Conservation (phyloP, 1,140 invertebrate genomes). For the Formica exsecta region DNA sequence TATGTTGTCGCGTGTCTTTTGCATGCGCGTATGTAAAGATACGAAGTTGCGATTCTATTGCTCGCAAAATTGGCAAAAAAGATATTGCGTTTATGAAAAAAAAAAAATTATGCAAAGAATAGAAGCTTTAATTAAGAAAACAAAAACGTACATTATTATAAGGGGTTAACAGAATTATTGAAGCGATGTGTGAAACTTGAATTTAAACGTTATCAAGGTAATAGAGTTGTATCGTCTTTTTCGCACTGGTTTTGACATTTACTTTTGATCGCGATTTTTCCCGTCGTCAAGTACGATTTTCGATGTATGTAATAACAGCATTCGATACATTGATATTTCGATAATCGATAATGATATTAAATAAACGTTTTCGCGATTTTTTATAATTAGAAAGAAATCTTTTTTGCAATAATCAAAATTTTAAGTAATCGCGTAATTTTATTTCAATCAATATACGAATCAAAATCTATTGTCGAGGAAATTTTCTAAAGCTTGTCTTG, state of each 20-base stretch:
- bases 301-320: too few species aligned
- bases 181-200: background rate
- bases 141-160: background rate
- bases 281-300: too few species aligned
- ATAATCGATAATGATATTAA: too few species aligned
- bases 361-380: too few species aligned
- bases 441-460: background rate
- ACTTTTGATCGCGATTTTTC: background rate
- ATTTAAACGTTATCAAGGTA: background rate
- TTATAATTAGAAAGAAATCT: too few species aligned
- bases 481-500: background rate
- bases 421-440: too few species aligned
- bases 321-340: too few species aligned
- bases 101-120: background rate
- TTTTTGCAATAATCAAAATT: too few species aligned
- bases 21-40: slow-evolving; percentile 22
- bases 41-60: background rate
- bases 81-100: background rate
- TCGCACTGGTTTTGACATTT: slow-evolving; percentile 4
- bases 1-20: slow-evolving; percentile 22
- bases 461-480: background rate
- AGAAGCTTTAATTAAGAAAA: background rate
- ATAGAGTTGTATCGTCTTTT: background rate
- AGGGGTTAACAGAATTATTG: background rate
- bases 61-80: background rate